Conservation (phyloP, 2,888 invertebrate genomes). For the Dioctria linearis region DNA sequence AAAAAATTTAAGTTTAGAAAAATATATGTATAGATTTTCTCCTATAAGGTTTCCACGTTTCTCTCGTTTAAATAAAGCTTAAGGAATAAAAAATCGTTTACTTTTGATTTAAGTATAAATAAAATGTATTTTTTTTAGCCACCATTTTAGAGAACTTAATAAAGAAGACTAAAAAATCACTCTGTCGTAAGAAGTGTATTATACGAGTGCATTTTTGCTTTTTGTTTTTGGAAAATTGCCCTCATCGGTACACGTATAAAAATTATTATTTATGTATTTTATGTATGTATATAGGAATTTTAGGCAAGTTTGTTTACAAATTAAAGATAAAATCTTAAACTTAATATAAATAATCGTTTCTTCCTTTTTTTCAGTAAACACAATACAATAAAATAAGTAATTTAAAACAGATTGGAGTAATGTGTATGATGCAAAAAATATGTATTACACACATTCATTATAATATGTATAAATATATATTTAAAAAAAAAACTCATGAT, state of each 20-base stretch:
- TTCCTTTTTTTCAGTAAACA: background rate
- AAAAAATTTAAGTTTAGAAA: constrained; percentile 52
- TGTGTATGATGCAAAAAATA: constrained; percentile 6
- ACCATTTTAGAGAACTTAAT: no score
- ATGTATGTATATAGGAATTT: constrained; percentile 45
- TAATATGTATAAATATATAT: no score
- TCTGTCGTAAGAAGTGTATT: background rate
- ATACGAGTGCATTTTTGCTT: constrained; percentile 15
- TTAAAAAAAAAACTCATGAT: constrained; percentile 32
- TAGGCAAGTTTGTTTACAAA: constrained; percentile 42
- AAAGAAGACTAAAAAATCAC: background rate
- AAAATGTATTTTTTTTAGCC: background rate
- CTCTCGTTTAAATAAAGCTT: constrained; percentile 26
- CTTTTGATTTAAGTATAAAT: constrained; percentile 3
- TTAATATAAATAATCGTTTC: constrained; percentile 28
- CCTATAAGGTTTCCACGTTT: constrained; percentile 42
- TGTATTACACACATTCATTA: background rate
- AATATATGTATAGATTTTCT: constrained; percentile 47
- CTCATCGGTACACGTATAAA: constrained; percentile 27
- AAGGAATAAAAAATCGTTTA: constrained; percentile 5
- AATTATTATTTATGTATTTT: constrained; percentile 17
- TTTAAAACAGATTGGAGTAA: constrained; percentile 15
- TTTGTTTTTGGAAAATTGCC: background rate
- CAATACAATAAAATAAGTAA: constrained; percentile 11
- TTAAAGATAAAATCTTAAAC: constrained; percentile 10